Evolutionary conservation across 1,140 invertebrate species (phyloP), one percentile per base, ranked within the genome.

Genomic region (Araneus ventricosus): DNA sequence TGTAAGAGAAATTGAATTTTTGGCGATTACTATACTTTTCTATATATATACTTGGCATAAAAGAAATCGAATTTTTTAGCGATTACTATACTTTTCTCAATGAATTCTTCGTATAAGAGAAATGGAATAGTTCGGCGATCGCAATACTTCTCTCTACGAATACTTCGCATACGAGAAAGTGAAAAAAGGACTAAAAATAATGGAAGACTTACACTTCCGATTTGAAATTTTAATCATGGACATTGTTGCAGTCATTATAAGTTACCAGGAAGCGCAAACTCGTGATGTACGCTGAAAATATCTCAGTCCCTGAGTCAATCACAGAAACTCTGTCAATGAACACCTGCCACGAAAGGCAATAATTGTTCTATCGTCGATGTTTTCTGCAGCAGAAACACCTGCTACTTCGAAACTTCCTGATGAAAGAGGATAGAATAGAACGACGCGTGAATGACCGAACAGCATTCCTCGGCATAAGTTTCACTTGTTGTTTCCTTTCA

Each of bases 351-450:
- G 2, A 82, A 27, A 52, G n/a, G 41, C 39, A 82, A 82, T 82
- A 82, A 52, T 82, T 82, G 80, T 82, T 82, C 80, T 82, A 45
- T 45, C 39, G 22, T 82, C 80, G 80, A 45, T 82, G 80, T 82
- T 82, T 45, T 82, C 37, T 41, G 80, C 20, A 6, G 41, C 80
- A 41, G 24, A 45, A 41, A 45, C 80, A 82, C 80, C 80, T 82
- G 80, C 27, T 52, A 27, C 20, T 45, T 30, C 20, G 24, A 75
- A 52, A 82, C 80, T 82, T 82, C 80, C 80, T 82, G 80, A 82
- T 82, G 70, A 75, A 75, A 82, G 45, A 82, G 30, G n/a, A 52
- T 82, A 22, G 41, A 45, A 41, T 39, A 45, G 24, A 45, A 82
- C 27, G 80, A 82, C 22, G n/a, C 80, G 80, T 45, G 41, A 82